Evolutionary conservation across 2,888 invertebrate species (phyloP), one percentile per base, ranked within the genome.

Genomic region (Andrena camellia): DNA sequence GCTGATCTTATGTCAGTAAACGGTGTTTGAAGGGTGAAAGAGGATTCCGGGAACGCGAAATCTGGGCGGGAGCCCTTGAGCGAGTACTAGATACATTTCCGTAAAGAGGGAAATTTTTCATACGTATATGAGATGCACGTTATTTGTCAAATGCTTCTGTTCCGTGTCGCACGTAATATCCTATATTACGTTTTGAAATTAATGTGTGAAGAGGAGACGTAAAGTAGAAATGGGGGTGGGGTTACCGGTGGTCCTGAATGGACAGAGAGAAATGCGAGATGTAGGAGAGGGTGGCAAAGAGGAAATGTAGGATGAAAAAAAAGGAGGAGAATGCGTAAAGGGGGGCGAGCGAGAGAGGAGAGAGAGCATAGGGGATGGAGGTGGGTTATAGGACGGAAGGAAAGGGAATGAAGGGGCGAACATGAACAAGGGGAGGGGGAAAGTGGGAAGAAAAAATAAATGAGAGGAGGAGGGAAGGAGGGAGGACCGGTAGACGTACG

Each of bases 401-500:
- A 23, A 57, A 57, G 23, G 17, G 20, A 20, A 57, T 23, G 23
- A 26, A n/a, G 3, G 20, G 35, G n/a, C 3, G 13, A 50, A n/a
- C 33, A 20, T 33, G 20, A n/a, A 13, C 23, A 42, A 10, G 4
- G 42, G 10, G 26, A 29, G 6, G 63, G 26, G 23, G 26, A n/a
- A 29, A 67, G 31, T 13, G 17, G 23, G 20, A 35, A 42, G 20
- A 35, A 64, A 8, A 33, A 63, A 57, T 23, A 26, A n/a, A 64
- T 4, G 57, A 60, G 31, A 6, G 33, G 29, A 7, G 17, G 17
- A 54, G 7, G 31, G 7, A 33, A 26, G 29, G 8, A 6, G 7
- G 33, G 60, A 7, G 26, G 66, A 81, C 77, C 64, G 54, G 88
- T 84, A 81, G 83, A 85, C 74, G 85, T 76, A 81, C 85, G 86